Evolutionary conservation across 2,113 vertebrate species (phyloP).

Genomic region (Gopherus flavomarginatus): DNA sequence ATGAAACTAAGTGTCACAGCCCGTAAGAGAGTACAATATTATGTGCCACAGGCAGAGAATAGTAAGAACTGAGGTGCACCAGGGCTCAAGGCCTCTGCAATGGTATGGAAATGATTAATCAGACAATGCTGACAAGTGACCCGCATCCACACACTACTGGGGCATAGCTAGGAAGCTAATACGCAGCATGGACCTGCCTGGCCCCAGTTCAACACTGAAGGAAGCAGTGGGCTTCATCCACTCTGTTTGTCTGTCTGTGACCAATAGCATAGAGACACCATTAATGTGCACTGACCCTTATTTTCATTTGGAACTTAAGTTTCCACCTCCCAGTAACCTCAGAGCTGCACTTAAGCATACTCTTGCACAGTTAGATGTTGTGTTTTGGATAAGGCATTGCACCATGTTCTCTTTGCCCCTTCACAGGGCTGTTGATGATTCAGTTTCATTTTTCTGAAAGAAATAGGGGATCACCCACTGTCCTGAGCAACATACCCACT

Average conservation of each 20-base stretch:
- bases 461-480: background rate
- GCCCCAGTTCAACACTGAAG: background rate
- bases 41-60: background rate
- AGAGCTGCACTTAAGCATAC: rapidly evolving
- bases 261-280: background rate
- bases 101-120: background rate
- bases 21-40: background rate
- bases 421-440: rapidly evolving
- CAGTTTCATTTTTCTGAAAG: background rate
- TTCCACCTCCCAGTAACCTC: background rate
- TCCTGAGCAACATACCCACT: background rate
- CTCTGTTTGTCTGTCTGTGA: background rate
- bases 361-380: background rate
- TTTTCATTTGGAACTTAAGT: background rate
- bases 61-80: background rate
- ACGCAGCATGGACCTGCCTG: background rate
- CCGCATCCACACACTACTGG: background rate
- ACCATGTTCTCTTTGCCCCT: background rate
- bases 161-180: background rate
- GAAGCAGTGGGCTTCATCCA: background rate
- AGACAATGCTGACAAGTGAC: background rate
- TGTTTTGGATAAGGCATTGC: background rate
- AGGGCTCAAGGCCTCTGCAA: background rate
- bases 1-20: background rate
- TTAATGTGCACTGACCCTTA: background rate